Evolutionary conservation across 2,797 vertebrate genomes (phyloP).

Genomic region (Sebastes ruberrimus): DNA sequence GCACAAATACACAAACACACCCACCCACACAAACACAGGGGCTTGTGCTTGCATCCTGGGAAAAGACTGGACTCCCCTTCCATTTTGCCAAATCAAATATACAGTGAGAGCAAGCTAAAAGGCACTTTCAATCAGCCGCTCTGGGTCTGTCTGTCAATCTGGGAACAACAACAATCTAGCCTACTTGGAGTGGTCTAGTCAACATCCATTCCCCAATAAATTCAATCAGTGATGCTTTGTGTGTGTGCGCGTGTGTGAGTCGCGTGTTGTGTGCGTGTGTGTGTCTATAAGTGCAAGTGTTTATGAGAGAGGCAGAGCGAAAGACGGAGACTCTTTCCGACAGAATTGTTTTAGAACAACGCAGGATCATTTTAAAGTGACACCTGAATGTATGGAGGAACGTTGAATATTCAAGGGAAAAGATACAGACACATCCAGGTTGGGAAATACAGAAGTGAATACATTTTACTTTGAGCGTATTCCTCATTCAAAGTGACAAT

Average conservation of each 20-base stretch:
- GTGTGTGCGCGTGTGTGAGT: slow-evolving; percentile 25
- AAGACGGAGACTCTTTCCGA: slow-evolving; percentile 46
- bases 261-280: background rate
- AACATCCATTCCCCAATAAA: slow-evolving; percentile 84
- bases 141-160: slow-evolving; percentile 81
- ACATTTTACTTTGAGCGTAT: slow-evolving; percentile 31
- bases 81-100: slow-evolving; percentile 85
- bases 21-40: slow-evolving; percentile 69
- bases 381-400: slow-evolving; percentile 37
- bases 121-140: slow-evolving; percentile 83
- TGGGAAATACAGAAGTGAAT: slow-evolving; percentile 19
- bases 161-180: slow-evolving; percentile 83
- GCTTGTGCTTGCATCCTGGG: slow-evolving; percentile 76
- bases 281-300: slow-evolving; percentile 32
- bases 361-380: slow-evolving; percentile 54
- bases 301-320: slow-evolving; percentile 21
- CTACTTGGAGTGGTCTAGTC: slow-evolving; percentile 81
- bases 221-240: slow-evolving; percentile 79
- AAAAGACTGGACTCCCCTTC: slow-evolving; percentile 82
- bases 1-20: slow-evolving; percentile 53
- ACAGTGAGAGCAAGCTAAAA: slow-evolving; percentile 85
- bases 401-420: slow-evolving; percentile 50
- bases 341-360: slow-evolving; percentile 52
- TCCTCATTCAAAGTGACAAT: slow-evolving; percentile 44
- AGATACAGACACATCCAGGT: slow-evolving; percentile 6